Conservation (phyloP, 2,797 vertebrate species). For the Crocidura indochinensis region DNA sequence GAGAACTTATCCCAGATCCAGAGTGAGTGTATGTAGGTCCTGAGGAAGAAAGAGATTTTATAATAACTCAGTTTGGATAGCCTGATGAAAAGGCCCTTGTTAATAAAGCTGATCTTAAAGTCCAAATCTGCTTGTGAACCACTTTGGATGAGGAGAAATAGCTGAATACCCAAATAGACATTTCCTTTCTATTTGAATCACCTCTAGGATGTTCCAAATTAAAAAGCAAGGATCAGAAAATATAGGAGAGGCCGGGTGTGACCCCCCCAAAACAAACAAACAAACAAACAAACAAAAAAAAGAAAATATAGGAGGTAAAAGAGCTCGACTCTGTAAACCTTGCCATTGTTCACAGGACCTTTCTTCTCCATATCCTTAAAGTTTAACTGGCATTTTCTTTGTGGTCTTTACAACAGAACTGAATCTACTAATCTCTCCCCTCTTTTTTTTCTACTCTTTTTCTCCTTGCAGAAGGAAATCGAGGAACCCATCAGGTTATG, state of each 20-base stretch:
- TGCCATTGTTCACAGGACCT: constrained; percentile 1
- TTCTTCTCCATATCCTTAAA: constrained; percentile 11
- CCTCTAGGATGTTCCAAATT: neutral
- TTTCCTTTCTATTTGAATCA: constrained; percentile 53
- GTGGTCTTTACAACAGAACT: constrained; percentile 41
- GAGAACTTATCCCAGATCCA: constrained; percentile 1
- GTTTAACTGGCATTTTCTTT: constrained; percentile 63
- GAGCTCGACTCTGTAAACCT: neutral
- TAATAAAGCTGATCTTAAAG: constrained; percentile 21
- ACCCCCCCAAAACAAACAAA: no score
- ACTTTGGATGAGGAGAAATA: constrained; percentile 20
- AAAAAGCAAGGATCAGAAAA: constrained; percentile 23
- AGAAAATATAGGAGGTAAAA: neutral
- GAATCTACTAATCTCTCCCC: constrained; percentile 84
- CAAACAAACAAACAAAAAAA: no score
- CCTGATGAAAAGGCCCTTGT: constrained; percentile 23
- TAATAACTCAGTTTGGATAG: neutral
- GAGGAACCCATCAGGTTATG: constrained; percentile 96
- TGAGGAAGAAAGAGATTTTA: constrained; percentile 31
- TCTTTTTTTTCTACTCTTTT: constrained; percentile 78
- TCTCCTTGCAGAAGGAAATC: constrained; percentile 93
- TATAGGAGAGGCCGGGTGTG: no score
- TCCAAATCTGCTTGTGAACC: neutral
- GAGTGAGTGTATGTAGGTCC: neutral
- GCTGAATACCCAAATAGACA: neutral